Evolutionary conservation across 2,113 vertebrate genomes (phyloP).

Genomic region (Miniopterus natalensis): DNA sequence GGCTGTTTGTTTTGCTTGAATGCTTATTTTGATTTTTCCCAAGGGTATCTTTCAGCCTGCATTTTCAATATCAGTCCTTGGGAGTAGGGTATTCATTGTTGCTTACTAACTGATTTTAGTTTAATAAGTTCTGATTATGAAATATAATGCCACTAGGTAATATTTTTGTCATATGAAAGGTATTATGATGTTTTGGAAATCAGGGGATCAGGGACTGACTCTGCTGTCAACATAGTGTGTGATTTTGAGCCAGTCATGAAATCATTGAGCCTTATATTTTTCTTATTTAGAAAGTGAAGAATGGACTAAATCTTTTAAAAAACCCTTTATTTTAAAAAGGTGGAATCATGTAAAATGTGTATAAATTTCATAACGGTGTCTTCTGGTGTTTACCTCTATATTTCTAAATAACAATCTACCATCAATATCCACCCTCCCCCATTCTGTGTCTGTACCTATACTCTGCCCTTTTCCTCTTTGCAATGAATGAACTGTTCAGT

Average conservation of each 20-base stretch:
- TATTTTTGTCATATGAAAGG: constrained; percentile 4
- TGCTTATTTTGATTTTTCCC: constrained; percentile 39
- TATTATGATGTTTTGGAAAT: background rate
- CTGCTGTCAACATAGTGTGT: background rate
- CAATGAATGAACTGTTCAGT: background rate
- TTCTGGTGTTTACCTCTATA: background rate
- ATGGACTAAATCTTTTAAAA: background rate
- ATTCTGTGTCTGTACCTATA: background rate
- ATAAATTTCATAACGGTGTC: background rate
- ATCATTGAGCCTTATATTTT: background rate
- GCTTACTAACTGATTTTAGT: constrained; percentile 21
- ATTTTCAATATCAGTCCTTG: background rate
- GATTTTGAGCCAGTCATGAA: background rate
- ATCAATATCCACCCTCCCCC: background rate
- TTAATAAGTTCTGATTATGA: constrained; percentile 11
- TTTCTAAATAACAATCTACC: background rate
- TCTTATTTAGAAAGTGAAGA: background rate
- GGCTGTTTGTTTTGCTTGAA: constrained; percentile 8
- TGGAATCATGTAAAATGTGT: background rate
- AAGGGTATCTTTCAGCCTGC: background rate
- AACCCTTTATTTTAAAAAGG: background rate
- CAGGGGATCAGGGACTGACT: background rate
- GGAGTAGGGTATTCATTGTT: background rate
- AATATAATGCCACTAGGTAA: background rate
- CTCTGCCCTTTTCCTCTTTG: background rate